Evolutionary conservation across 1,140 invertebrate species (phyloP).

Genomic region (Philotrypesis tridentata): DNA sequence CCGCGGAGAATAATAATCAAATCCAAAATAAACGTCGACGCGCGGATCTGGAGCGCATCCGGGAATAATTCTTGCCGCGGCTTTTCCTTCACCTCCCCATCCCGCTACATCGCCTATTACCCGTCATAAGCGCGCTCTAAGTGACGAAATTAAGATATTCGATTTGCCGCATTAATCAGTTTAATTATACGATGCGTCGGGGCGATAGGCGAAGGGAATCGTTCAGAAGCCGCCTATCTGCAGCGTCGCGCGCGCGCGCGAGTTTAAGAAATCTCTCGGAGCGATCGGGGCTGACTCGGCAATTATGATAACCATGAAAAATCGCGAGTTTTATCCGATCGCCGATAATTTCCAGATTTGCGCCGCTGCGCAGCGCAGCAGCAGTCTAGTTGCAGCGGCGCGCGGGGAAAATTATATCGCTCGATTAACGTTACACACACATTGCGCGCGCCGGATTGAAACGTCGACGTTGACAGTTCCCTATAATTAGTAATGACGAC

Average conservation of each 20-base stretch:
- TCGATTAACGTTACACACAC: background rate
- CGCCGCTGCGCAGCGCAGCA: too few relatives aligned
- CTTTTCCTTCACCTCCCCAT: too few relatives aligned
- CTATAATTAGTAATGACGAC: background rate
- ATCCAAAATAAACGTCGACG: slow-evolving; percentile 10
- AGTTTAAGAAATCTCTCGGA: background rate
- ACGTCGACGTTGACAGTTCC: background rate
- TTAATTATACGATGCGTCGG: slow-evolving; percentile 7
- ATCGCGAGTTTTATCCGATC: background rate
- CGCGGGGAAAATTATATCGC: background rate
- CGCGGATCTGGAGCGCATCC: slow-evolving; percentile 5
- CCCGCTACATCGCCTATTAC: too few relatives aligned
- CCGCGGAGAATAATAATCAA: too few relatives aligned
- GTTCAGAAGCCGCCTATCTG: too few relatives aligned
- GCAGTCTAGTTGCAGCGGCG: too few relatives aligned
- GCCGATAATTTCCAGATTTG: background rate
- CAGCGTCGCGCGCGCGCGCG: too few relatives aligned
- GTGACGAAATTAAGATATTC: slow-evolving; percentile 30
- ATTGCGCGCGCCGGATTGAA: background rate
- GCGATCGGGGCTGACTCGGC: slow-evolving; percentile 1
- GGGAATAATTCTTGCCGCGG: background rate
- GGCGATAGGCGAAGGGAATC: background rate
- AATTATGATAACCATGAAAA: slow-evolving; percentile 25
- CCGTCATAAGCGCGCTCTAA: background rate
- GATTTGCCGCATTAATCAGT: slow-evolving; percentile 29